These are phyloP conservation scores for Mallotus villosus DNA, from an alignment of 2,797 vertebrate species.

Conservation along the genomic window DNA sequence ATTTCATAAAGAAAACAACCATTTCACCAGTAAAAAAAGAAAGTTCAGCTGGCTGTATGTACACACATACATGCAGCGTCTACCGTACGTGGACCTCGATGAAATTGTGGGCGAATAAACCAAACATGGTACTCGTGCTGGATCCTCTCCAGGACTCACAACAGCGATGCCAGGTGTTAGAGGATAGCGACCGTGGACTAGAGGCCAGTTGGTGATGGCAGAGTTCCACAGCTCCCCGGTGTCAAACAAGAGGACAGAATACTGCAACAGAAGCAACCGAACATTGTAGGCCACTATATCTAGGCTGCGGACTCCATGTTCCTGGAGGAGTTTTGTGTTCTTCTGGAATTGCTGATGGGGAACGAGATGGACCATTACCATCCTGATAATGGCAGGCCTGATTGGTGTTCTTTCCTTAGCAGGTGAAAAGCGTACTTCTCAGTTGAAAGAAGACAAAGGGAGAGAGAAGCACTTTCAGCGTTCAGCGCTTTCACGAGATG, in stretches of 20 bases:
- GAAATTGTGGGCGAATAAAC: constrained; percentile 33
- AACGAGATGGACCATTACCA: constrained; percentile 65
- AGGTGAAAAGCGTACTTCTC: constrained; percentile 56
- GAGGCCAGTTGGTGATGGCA: constrained; percentile 58
- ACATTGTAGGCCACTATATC: constrained; percentile 33
- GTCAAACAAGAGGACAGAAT: constrained; percentile 44
- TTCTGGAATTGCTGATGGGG: constrained; percentile 43
- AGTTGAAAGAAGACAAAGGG: constrained; percentile 61
- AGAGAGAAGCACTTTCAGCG: constrained; percentile 47
- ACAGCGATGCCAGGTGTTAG: constrained; percentile 51
- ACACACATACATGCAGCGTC: neutral
- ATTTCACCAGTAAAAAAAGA: neutral
- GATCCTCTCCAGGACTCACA: constrained; percentile 56
- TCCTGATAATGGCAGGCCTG: constrained; percentile 65
- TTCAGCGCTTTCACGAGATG: constrained; percentile 36
- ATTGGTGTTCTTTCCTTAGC: constrained; percentile 51
- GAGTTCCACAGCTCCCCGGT: constrained; percentile 63
- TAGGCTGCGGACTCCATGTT: constrained; percentile 60
- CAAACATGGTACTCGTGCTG: constrained; percentile 51
- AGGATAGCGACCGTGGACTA: constrained; percentile 15
- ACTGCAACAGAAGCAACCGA: neutral
- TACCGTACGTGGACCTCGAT: neutral
- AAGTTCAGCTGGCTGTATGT: no score
- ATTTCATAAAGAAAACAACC: no score
- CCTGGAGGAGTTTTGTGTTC: constrained; percentile 59